Base-by-base conservation (phyloP, 2,888 invertebrate species). In the Caenorhabditis sulstoni region DNA sequence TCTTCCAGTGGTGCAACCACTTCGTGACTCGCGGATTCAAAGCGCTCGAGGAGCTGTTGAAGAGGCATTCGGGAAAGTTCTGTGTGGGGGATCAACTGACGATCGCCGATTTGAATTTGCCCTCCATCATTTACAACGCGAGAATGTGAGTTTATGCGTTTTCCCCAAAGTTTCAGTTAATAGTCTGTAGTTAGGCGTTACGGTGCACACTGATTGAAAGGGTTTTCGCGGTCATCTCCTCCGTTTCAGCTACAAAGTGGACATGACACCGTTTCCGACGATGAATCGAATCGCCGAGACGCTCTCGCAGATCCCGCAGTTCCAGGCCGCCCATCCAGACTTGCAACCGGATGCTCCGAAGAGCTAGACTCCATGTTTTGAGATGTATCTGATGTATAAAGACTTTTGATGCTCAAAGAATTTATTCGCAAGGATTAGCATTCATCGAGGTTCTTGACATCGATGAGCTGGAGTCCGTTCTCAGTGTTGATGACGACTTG, bases 91-190 rank as follows among this genome's bases (percentile, higher is more conserved):
- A 98, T 91, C 94, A 95, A 86, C 94, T 98, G 76, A 95, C 96
- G 0, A 92, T 97, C 90, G 97, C 97, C 5, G 98, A 98, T 91
- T 95, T 96, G 89, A 97, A 96, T 90, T 92, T 98, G 73, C 95
- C 97, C 62, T 97, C 97, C 52, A 97, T 97, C 92, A 94, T 97
- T 64, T 96, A 95, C 91, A 96, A 96, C 52, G 68, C 68, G 1
- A 68, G 55, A 41, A 29, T 65, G 49, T 49, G 23, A 29, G 20
- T 20, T 37, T 35, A 3, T 20, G n/a, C 14, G 23, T 44, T 37
- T 18, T 18, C 3, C 18, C 39, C 2, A 14, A 49, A 11, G 1
- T 16, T n/a, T 20, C 35, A 39, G 11, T 66, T 78, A n/a, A n/a
- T n/a, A n/a, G n/a, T n/a, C n/a, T n/a, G n/a, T n/a, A n/a, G n/a